These are phyloP conservation scores for Aphidius ervi DNA, from an alignment of 1,140 invertebrate species.

Conservation along the genomic window DNA sequence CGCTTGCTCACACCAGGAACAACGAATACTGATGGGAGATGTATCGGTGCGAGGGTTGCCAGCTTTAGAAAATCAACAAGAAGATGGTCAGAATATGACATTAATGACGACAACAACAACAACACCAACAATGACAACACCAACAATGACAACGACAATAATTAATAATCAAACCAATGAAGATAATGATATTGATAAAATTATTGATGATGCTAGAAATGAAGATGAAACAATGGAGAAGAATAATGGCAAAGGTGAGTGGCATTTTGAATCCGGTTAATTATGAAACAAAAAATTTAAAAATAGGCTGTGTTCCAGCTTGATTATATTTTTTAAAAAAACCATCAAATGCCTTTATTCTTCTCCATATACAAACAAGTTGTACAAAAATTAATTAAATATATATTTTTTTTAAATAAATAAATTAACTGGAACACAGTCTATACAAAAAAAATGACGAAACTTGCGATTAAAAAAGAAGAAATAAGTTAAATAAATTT, in stretches of 20 bases:
- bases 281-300: too few species aligned
- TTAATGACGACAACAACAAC: conserved; percentile 20
- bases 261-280: conserved; percentile 41
- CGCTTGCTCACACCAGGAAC: conserved; percentile 57
- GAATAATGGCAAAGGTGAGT: conserved; percentile 47
- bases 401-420: too few species aligned
- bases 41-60: conserved; percentile 45
- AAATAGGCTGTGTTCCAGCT: conserved; percentile 6
- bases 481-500: too few species aligned
- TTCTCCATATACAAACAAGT: not conserved
- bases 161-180: conserved; percentile 37
- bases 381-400: too few species aligned
- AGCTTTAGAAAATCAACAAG: conserved; percentile 17
- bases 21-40: conserved; percentile 41
- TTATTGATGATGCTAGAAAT: conserved; percentile 42
- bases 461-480: too few species aligned
- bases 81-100: conserved; percentile 22
- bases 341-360: not conserved
- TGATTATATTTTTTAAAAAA: too few species aligned
- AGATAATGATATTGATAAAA: conserved; percentile 51
- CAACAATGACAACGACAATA: conserved; percentile 29
- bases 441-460: too few species aligned
- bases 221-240: conserved; percentile 33
- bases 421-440: too few species aligned
- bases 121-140: conserved; percentile 24